These are phyloP conservation scores for Tylochromis polylepis DNA, from an alignment of 2,113 vertebrate species.

Conservation along the genomic window DNA sequence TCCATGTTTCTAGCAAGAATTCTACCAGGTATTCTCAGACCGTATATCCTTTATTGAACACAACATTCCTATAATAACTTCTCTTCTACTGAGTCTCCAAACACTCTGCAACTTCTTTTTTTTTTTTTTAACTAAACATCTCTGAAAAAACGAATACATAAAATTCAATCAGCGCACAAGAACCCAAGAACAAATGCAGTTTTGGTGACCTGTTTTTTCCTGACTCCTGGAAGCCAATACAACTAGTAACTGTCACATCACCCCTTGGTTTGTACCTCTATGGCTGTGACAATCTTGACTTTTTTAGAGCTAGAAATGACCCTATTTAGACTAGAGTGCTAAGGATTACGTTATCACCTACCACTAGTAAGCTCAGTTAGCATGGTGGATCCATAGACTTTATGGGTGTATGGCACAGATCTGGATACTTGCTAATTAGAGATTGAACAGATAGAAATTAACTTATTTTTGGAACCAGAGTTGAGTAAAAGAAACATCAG, in stretches of 20 bases:
- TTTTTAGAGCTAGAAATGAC: neutral
- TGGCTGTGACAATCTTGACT: neutral
- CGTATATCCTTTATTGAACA: neutral
- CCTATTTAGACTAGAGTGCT: neutral
- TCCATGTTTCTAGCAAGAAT: neutral
- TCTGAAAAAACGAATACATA: neutral
- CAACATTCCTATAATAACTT: neutral
- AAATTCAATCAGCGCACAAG: neutral
- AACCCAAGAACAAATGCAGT: neutral
- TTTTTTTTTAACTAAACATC: neutral
- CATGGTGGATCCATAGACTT: neutral
- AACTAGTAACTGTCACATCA: neutral
- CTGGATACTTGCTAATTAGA: neutral
- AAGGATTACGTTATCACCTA: neutral
- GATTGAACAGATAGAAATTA: neutral
- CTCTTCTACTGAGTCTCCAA: neutral
- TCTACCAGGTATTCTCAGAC: neutral
- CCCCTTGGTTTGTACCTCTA: neutral
- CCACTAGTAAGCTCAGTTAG: neutral
- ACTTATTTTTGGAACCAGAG: neutral
- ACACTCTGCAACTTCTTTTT: neutral
- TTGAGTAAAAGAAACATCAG: neutral
- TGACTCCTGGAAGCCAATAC: neutral
- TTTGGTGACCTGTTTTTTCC: neutral
- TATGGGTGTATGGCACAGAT: neutral